phyloP scores from a whole-genome alignment of 2,113 vertebrate genomes.

The Montifringilla adamsi region DNA sequence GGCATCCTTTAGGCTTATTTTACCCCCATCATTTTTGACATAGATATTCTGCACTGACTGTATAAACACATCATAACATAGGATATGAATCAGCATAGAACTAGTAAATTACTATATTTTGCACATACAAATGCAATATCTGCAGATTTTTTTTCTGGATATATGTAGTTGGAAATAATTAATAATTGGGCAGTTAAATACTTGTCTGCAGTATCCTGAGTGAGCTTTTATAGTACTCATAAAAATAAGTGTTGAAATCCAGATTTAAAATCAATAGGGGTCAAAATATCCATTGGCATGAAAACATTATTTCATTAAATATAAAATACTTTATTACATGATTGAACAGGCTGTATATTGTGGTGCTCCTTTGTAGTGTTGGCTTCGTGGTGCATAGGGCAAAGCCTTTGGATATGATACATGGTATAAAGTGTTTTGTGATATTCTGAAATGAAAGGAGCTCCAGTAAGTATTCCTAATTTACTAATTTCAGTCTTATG shows the following conservation, averaged over 20 bases:
- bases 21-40: neutral
- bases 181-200: neutral
- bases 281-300: neutral
- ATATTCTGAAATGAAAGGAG: neutral
- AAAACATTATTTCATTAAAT: neutral
- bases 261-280: neutral
- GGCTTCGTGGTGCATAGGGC: neutral
- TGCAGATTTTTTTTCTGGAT: neutral
- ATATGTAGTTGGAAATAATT: neutral
- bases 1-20: neutral
- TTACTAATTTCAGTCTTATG: slow-evolving; percentile 30
- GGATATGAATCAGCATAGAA: neutral
- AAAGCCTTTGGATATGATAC: neutral
- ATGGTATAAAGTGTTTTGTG: neutral
- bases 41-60: neutral
- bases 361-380: neutral
- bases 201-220: neutral
- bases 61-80: neutral
- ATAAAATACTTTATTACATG: neutral
- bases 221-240: neutral
- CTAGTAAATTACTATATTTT: neutral
- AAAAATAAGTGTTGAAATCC: neutral
- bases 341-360: neutral
- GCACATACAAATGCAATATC: neutral
- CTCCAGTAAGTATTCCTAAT: neutral